These are phyloP conservation scores for Fistularia commersonii DNA, from an alignment of 2,797 vertebrate genomes.

Conservation along the genomic window DNA sequence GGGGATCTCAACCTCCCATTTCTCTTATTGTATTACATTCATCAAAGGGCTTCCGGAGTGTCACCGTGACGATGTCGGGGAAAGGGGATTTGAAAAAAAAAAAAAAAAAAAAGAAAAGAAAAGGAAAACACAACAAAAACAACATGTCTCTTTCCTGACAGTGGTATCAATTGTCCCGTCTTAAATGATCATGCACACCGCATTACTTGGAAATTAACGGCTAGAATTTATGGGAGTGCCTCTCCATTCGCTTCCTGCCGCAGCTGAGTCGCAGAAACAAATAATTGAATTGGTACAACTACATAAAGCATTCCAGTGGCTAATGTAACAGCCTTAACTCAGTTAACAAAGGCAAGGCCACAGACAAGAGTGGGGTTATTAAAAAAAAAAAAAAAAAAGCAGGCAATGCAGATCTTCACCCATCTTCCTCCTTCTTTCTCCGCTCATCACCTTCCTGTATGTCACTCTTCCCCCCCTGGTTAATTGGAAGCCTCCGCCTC, in stretches of 20 bases:
- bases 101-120: no score
- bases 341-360: constrained; percentile 72
- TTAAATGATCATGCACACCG: constrained; percentile 81
- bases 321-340: constrained; percentile 80
- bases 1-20: constrained; percentile 83
- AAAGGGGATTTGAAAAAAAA: no score
- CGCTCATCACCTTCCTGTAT: constrained; percentile 56
- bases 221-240: constrained; percentile 81
- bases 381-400: constrained; percentile 25
- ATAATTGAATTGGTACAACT: constrained; percentile 85
- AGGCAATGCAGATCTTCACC: constrained; percentile 47
- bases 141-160: constrained; percentile 73
- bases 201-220: constrained; percentile 87
- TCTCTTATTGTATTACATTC: constrained; percentile 89
- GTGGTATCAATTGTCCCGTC: constrained; percentile 79
- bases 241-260: constrained; percentile 65
- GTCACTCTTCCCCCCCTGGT: constrained; percentile 50
- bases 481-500: constrained; percentile 65
- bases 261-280: constrained; percentile 79
- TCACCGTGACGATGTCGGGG: constrained; percentile 78
- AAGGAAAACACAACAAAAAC: constrained; percentile 11
- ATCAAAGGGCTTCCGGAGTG: constrained; percentile 85
- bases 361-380: constrained; percentile 55
- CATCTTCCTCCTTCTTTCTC: constrained; percentile 22
- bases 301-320: constrained; percentile 81